These are phyloP conservation scores for Liposcelis brunnea DNA, from an alignment of 2,888 invertebrate species.

Conservation along the genomic window DNA sequence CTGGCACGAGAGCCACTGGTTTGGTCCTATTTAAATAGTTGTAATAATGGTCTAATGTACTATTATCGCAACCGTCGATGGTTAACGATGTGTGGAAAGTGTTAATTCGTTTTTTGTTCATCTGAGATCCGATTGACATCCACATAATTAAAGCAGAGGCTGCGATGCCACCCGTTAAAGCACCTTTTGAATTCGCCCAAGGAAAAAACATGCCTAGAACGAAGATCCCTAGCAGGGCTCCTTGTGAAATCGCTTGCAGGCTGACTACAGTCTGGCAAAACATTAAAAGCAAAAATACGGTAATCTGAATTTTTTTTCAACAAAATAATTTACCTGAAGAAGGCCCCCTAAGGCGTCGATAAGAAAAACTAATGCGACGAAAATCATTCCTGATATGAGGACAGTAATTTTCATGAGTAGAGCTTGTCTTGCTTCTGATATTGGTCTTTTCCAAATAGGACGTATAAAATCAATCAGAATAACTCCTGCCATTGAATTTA, in stretches of 20 bases:
- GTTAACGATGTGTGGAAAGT: constrained; percentile 18
- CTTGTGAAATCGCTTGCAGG: constrained; percentile 17
- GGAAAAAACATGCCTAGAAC: constrained; percentile 21
- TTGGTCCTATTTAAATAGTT: too few relatives aligned
- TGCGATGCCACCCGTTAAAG: constrained; percentile 18
- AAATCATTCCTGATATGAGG: constrained; percentile 41
- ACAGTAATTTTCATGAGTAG: constrained; percentile 53
- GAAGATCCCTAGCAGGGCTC: constrained; percentile 17
- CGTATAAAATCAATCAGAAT: constrained; percentile 62
- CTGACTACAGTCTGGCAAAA: constrained; percentile 17
- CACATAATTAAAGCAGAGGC: constrained; percentile 14
- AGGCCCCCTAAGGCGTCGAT: constrained; percentile 49
- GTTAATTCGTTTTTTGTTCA: constrained; percentile 16
- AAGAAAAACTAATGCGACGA: constrained; percentile 48
- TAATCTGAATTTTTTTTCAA: too few relatives aligned
- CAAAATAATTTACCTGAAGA: constrained; percentile 40
- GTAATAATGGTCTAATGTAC: too few relatives aligned
- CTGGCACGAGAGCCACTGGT: too few relatives aligned
- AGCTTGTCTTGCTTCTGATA: constrained; percentile 45
- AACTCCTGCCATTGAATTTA: constrained; percentile 66
- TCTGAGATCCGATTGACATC: constrained; percentile 18
- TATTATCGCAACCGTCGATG: constrained; percentile 15
- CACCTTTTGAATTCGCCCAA: constrained; percentile 20
- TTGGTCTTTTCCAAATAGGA: constrained; percentile 42
- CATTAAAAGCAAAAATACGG: too few relatives aligned